Base-by-base conservation (phyloP, 2,888 invertebrate genomes). In the Sarcophaga caerulescens region DNA sequence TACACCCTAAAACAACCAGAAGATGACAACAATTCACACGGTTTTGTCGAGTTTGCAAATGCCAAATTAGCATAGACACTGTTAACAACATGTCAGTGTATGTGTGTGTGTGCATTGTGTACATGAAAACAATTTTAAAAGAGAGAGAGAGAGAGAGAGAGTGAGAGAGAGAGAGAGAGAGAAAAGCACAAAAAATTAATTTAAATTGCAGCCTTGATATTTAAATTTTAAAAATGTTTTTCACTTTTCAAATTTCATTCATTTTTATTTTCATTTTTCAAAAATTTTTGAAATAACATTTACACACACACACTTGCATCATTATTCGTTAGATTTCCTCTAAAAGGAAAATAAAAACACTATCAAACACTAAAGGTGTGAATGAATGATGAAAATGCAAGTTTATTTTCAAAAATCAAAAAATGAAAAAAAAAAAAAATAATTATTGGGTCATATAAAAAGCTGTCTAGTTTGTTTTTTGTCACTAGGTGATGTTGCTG, bases 331-430 rank as follows among this genome's bases (percentile, higher is more conserved):
- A 14, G 45, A 62, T 14, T 63, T 23, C 1, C 21, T 62, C 44
- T 60, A 11, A 75, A 23, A 3, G 6, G 12, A 52, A 17, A 44
- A 62, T 23, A 74, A 62, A 74, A 68, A 65, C 10, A 47, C n/a
- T 66, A 62, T 21, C 25, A 77, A 74, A 59, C 8, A 12, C 14
- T 10, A 71, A 66, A 85, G 75, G 80, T 74, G 85, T 80, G 83
- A 80, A 83, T 76, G 69, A 69, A 68, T 74, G 12, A 45, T 59
- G 23, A 76, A 85, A 80, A 73, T 85, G 68, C 71, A 82, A 60
- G 23, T 63, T 25, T 47, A 12, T 70, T 57, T 71, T 71, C 14
- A 17, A 12, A 12, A 2, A 35, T 10, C 10, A 35, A 2, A 8
- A 35, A 35, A 35, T 35, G 3, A 35, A 35, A 35, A 0, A 0